Conservation (phyloP, 2,113 vertebrate species). For the Aleadryas rufinucha region DNA sequence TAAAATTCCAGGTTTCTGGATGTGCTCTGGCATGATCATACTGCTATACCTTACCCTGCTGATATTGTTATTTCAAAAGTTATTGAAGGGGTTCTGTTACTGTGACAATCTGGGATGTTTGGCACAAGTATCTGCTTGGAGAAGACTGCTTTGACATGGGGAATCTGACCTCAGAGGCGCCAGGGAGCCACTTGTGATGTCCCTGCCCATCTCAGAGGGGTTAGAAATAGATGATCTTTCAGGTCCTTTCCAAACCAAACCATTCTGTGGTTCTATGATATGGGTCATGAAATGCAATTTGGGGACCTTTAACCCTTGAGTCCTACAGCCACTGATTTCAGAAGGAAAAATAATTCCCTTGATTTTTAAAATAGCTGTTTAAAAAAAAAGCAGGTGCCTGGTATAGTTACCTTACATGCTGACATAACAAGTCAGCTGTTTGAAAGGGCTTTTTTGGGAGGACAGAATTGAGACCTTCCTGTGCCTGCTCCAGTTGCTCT, state of each 20-base stretch:
- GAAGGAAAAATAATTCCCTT: background rate
- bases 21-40: background rate
- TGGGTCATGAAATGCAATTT: background rate
- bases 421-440: background rate
- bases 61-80: background rate
- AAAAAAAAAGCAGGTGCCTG: background rate
- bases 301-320: background rate
- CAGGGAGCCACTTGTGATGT: background rate
- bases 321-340: background rate
- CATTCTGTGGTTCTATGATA: background rate
- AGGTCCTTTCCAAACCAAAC: background rate
- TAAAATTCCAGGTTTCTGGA: background rate
- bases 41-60: rapidly evolving
- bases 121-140: background rate
- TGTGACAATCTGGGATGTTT: background rate
- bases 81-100: background rate
- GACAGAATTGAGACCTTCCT: background rate
- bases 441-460: background rate
- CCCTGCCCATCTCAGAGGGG: background rate
- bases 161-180: background rate
- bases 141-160: background rate
- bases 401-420: background rate
- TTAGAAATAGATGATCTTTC: background rate
- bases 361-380: background rate
- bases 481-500: rapidly evolving